phyloP scores from a whole-genome alignment of 2,113 vertebrate species.

The Varanus salvator region DNA sequence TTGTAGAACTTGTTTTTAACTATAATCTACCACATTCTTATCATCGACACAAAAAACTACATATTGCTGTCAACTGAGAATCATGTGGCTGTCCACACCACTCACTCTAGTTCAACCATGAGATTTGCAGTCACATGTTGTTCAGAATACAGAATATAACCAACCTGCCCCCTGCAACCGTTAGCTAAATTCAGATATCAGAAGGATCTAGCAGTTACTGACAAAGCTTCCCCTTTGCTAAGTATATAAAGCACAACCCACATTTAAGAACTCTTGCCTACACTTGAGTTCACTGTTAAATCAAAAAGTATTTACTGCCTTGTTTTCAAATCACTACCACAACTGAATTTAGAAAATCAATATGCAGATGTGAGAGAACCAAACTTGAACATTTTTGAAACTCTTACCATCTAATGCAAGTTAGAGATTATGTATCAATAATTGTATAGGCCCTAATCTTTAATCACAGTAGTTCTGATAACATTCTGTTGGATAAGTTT shows the following conservation, averaged over 20 bases:
- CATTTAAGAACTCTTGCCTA: neutral
- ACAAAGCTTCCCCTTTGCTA: neutral
- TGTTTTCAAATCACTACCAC: neutral
- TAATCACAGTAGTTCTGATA: neutral
- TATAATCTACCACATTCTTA: neutral
- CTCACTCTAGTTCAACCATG: neutral
- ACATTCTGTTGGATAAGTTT: neutral
- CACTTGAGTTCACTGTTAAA: neutral
- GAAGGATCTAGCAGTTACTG: neutral
- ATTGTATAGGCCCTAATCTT: neutral
- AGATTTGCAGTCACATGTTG: neutral
- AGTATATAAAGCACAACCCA: neutral
- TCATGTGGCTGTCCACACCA: neutral
- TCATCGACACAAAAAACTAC: neutral
- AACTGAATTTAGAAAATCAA: neutral
- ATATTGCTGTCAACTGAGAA: neutral
- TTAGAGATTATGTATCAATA: neutral
- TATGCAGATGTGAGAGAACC: neutral
- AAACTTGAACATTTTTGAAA: neutral
- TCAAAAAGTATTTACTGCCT: neutral
- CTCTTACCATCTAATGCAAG: neutral
- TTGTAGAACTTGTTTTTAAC: neutral
- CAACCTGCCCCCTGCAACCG: too few species aligned
- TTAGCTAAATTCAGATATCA: neutral
- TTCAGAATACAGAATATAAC: neutral